Evolutionary conservation across 64 coral and sea anemone genomes (phyloP), one percentile per base, ranked within the genome.

Genomic region (Orbicella faveolata): DNA sequence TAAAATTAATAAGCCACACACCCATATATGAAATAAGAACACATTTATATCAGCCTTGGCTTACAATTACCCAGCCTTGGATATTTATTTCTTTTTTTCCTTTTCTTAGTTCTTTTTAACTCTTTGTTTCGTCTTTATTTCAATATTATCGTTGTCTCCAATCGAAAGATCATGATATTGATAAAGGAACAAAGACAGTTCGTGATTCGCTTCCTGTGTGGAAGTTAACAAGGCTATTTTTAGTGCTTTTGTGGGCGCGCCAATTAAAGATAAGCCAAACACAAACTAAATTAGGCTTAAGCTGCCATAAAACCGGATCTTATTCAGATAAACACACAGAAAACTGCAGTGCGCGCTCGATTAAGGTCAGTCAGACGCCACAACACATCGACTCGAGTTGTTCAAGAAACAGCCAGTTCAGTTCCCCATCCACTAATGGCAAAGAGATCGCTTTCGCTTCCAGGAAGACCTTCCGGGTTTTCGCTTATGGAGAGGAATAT

Each of bases 371-470:
- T 23, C 67, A 70, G 67, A 70, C 67, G 21, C 67, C 4, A 26
- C n/a, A 23, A n/a, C 5, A 26, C 67, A 26, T 26, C 20, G 67
- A 70, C 10, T 4, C 9, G 21, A 20, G 18, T 9, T 25, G 65
- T 23, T 8, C 23, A 68, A 68, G 23, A 68, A 68, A 67, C 26
- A 25, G 53, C 61, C 9, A 19, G 9, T 68, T 63, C 13, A 19
- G 9, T 18, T 26, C 12, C 54, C 12, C 30, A 61, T 4, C 57
- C 2, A 44, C 44, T 21, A 67, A 85, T 85, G 82, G 37, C 82
- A 37, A 85, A 36, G 52, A 85, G 82, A 85, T 85, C 82, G 15
- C 36, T 72, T 37, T 85, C 82, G 21, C 65, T 85, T 52, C 82
- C 82, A 72, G 82, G 82, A 14, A 37, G 82, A 10, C 65, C 82